phyloP scores from a whole-genome alignment of 2,888 invertebrate genomes.

The Pteria penguin region DNA sequence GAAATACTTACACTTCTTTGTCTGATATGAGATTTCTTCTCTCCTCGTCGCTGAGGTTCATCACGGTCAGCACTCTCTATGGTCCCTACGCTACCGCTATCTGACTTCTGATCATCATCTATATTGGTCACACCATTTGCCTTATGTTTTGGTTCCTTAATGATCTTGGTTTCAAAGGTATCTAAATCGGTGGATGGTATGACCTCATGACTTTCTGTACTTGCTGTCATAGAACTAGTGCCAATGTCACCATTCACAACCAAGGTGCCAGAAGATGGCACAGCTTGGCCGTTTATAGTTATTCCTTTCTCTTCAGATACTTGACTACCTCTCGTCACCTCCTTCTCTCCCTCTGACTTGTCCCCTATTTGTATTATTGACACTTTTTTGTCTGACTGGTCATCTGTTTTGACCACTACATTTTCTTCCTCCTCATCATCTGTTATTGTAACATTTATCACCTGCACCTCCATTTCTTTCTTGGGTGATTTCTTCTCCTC shows the following conservation, averaged over 20 bases:
- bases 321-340: constrained; percentile 19
- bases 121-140: constrained; percentile 56
- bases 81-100: constrained; percentile 70
- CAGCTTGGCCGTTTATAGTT: constrained; percentile 65
- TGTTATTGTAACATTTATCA: constrained; percentile 63
- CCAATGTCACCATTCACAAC: constrained; percentile 69
- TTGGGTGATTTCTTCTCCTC: constrained; percentile 16
- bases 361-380: constrained; percentile 60
- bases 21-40: constrained; percentile 57
- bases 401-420: constrained; percentile 31
- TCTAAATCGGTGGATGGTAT: constrained; percentile 74
- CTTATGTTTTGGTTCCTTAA: constrained; percentile 50
- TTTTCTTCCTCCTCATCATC: constrained; percentile 54
- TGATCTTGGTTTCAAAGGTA: constrained; percentile 68
- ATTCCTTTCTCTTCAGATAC: constrained; percentile 52
- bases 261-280: constrained; percentile 57
- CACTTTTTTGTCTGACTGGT: constrained; percentile 26
- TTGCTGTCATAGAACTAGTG: constrained; percentile 33
- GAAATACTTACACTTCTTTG: constrained; percentile 62
- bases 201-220: constrained; percentile 48
- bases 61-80: constrained; percentile 68
- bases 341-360: constrained; percentile 52
- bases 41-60: constrained; percentile 38
- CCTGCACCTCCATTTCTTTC: constrained; percentile 62
- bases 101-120: constrained; percentile 69